Evolutionary conservation across 2,797 vertebrate species (phyloP), one percentile per base, ranked within the genome.

Genomic region (Platyrinchus mystaceus): DNA sequence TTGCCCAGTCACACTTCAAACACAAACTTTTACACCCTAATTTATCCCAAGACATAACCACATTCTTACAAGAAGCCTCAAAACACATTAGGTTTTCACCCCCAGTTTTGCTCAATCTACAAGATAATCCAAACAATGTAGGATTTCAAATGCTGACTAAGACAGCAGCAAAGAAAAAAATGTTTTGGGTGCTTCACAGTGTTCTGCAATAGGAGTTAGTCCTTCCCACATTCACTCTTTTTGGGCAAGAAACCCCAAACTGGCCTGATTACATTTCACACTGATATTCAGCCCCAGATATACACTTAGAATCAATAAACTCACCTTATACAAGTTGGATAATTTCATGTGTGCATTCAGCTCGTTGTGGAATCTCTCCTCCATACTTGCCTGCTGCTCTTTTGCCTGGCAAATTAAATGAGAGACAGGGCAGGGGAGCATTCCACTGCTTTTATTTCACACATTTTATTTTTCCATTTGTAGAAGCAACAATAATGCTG

Each of bases 311-410:
- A 73, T 32, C 28, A 60, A 14, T 27, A 18, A 83, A 92, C 94
- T 84, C 97, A 99, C 99, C 98, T 99, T 99, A 95, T 99, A 98
- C 19, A 99, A 97, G 89, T 99, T 99, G 62, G 98, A 99, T 32
- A 99, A 98, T 84, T 99, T 99, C 52, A 99, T 99, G 94, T 99
- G 99, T 36, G 99, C 98, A 95, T 99, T 99, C 83, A 99, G 96
- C 88, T 99, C 99, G 63, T 98, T 99, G 85, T 98, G 98, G 91
- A 99, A 99, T 96, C 98, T 99, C 84, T 99, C 99, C 94, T 99
- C 99, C 97, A 98, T 98, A 66, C 96, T 97, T 47, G 98, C 96
- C 82, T 99, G 99, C 69, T 99, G 99, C 41, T 99, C 99, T 94
- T 99, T 99, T 27, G 97, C 98, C 99, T 99, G 55, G 28, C 24